Evolutionary conservation across 2,888 invertebrate genomes (phyloP), one percentile per base, ranked within the genome.

Genomic region (Nasonovia ribisnigri): DNA sequence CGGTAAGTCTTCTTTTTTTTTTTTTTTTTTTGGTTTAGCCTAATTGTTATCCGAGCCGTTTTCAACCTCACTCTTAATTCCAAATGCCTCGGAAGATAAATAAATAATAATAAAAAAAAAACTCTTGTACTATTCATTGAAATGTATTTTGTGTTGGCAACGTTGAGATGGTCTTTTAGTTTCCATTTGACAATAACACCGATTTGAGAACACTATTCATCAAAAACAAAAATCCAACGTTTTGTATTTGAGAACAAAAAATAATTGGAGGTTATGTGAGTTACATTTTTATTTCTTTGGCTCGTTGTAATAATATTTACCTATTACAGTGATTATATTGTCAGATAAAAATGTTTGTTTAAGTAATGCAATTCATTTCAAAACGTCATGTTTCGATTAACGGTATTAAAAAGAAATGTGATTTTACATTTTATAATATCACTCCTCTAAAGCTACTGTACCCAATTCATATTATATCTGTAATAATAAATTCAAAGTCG

Each of bases 1-100:
- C 90, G 93, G 93, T 86, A 84, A 48, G 90, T 60, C 77, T 57
- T 57, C 54, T 84, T 92, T 84, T 57, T 57, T 84, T 84, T 92
- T 84, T 57, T 92, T 67, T 77, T 57, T 67, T 88, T 92, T 92
- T 46, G 51, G 89, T 88, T 93, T 89, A 93, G 88, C 46, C 92
- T 93, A 88, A 93, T 93, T 93, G 92, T 93, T 93, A 92, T 77
- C 51, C n/a, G 88, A 89, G 89, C 84, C 90, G 29, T 60, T 90
- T 90, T 60, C 48, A 90, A 84, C 89, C 36, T 84, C 60, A 84
- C 86, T 84, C 48, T 90, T 93, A 60, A 90, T 90, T 93, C 60
- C 57, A 20, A 93, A 93, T 86, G 48, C 84, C 90, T 93, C 84
- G 26, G 10, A 54, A 84, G 84, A 93, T 88, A 77, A 67, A 90